phyloP scores from a whole-genome alignment of 1,140 invertebrate species.

The Temnothorax longispinosus region DNA sequence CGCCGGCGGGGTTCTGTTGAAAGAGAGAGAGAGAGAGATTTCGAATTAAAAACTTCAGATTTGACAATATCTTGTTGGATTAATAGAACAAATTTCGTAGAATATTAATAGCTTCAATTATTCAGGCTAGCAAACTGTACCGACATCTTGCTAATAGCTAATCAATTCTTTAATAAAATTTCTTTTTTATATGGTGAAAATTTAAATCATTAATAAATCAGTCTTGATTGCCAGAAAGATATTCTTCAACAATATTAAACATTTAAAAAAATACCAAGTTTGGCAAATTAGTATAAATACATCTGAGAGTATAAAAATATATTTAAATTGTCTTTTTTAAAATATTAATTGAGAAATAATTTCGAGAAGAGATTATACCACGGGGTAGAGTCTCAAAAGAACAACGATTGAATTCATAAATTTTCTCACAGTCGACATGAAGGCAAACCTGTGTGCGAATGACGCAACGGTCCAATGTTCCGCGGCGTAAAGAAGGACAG shows the following conservation, averaged over 20 bases:
- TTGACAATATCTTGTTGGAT: neutral
- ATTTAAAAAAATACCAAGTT: neutral
- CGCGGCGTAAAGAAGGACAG: constrained; percentile 61
- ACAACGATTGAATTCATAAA: constrained; percentile 62
- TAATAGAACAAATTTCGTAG: neutral
- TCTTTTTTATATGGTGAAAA: neutral
- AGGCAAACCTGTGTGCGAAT: neutral
- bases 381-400: neutral
- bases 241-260: neutral
- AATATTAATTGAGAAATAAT: neutral
- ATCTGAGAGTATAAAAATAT: neutral
- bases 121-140: neutral
- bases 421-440: constrained; percentile 12
- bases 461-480: constrained; percentile 32
- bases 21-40: neutral
- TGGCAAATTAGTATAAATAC: neutral
- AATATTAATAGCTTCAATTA: constrained; percentile 2
- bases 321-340: neutral
- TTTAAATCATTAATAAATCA: constrained; percentile 27
- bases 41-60: neutral
- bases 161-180: neutral
- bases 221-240: neutral
- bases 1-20: neutral
- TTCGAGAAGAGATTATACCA: neutral
- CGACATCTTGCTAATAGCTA: constrained; percentile 7